phyloP scores from a whole-genome alignment of 2,888 invertebrate genomes.

The Cabera pusaria region DNA sequence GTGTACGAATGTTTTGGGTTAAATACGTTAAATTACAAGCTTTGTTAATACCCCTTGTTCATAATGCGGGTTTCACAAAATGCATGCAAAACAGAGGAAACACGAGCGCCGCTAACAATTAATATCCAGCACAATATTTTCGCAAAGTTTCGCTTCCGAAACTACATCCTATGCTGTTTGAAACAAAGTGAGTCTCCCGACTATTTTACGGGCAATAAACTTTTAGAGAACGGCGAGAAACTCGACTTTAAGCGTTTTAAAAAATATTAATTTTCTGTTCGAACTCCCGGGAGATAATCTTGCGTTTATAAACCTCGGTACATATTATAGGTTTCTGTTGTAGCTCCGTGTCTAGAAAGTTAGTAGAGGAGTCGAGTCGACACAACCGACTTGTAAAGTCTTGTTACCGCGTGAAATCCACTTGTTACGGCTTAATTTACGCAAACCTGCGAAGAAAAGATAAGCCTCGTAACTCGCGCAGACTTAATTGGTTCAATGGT shows the following conservation, averaged over 20 bases:
- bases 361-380: constrained; percentile 39
- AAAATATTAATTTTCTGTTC: constrained; percentile 49
- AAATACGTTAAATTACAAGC: constrained; percentile 41
- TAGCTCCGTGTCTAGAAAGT: constrained; percentile 55
- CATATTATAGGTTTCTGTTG: constrained; percentile 15
- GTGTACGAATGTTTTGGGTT: constrained; percentile 37
- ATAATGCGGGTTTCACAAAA: constrained; percentile 39
- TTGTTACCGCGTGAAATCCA: constrained; percentile 48
- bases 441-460: constrained; percentile 39
- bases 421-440: constrained; percentile 46
- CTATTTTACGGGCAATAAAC: constrained; percentile 68
- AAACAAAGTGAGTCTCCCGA: constrained; percentile 63
- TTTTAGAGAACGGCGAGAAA: constrained; percentile 46
- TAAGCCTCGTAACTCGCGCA: constrained; percentile 39
- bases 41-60: constrained; percentile 36
- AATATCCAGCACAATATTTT: constrained; percentile 72
- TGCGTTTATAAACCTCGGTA: constrained; percentile 8
- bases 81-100: constrained; percentile 48
- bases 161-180: constrained; percentile 57
- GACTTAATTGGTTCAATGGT: constrained; percentile 44
- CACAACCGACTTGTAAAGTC: constrained; percentile 46
- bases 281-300: constrained; percentile 32
- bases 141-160: constrained; percentile 63
- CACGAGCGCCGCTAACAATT: constrained; percentile 57
- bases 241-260: constrained; percentile 45